Conservation (phyloP, 2,888 invertebrate species). For the Epirrita christyi region DNA sequence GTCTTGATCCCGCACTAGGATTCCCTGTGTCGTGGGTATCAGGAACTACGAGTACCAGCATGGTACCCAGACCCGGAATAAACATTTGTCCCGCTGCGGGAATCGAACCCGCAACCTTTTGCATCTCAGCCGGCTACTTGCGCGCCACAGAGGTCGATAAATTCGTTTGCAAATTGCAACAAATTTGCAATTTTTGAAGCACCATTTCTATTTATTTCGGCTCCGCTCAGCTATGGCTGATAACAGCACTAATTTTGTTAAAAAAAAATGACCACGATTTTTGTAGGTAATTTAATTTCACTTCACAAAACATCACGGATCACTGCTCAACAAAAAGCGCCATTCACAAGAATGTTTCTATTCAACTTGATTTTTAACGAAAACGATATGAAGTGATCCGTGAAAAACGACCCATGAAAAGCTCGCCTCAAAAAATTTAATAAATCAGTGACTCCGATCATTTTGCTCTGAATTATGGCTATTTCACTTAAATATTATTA, state of each 20-base stretch:
- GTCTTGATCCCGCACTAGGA: too few relatives aligned
- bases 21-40: too few relatives aligned
- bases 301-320: slow-evolving; percentile 6
- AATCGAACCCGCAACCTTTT: too few relatives aligned
- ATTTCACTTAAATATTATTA: slow-evolving; percentile 10
- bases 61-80: too few relatives aligned
- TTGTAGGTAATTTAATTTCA: slow-evolving; percentile 4
- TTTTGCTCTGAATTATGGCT: slow-evolving; percentile 18
- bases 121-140: too few relatives aligned
- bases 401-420: slow-evolving; percentile 30
- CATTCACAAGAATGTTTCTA: slow-evolving; percentile 14
- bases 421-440: slow-evolving; percentile 28
- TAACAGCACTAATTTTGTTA: not conserved
- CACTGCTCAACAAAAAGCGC: slow-evolving; percentile 11
- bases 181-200: not conserved
- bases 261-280: not conserved
- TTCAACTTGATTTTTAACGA: slow-evolving; percentile 14
- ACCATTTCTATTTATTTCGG: not conserved
- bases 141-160: too few relatives aligned
- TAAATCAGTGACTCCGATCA: slow-evolving; percentile 30
- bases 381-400: slow-evolving; percentile 33
- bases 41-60: too few relatives aligned
- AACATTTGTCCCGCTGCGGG: too few relatives aligned
- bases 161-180: not conserved
- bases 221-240: not conserved